phyloP scores from a whole-genome alignment of 1,140 invertebrate species.

The Carcinoscorpius rotundicauda region DNA sequence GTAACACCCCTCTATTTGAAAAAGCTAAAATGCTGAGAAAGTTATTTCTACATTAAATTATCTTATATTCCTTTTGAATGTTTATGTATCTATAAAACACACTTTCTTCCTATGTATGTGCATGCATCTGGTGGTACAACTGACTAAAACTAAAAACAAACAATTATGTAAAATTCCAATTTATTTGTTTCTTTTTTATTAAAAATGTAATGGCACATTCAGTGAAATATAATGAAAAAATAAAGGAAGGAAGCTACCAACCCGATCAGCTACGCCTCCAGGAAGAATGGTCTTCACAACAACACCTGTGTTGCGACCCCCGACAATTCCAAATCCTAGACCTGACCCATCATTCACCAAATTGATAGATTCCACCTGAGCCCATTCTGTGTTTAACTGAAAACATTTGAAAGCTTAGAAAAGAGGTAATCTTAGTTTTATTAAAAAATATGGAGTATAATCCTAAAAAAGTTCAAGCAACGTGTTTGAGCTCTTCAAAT shows the following conservation, averaged over 20 bases:
- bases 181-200: not conserved
- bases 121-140: not conserved
- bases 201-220: not conserved
- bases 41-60: no score
- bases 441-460: no score
- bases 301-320: conserved; percentile 87
- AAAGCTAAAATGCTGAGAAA: no score
- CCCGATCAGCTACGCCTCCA: conserved; percentile 79
- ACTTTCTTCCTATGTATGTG: no score
- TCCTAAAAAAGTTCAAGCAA: no score
- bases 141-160: not conserved
- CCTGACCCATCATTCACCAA: conserved; percentile 90
- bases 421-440: no score
- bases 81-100: no score
- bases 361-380: conserved; percentile 90
- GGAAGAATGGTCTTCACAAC: conserved; percentile 90
- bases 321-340: conserved; percentile 90
- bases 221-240: not conserved
- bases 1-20: no score
- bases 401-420: conserved; percentile 21
- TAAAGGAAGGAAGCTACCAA: conserved; percentile 34
- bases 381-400: conserved; percentile 84
- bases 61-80: no score
- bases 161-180: not conserved
- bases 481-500: no score